These are phyloP conservation scores for Oscheius onirici DNA, from an alignment of 2,888 invertebrate genomes.

Conservation along the genomic window DNA sequence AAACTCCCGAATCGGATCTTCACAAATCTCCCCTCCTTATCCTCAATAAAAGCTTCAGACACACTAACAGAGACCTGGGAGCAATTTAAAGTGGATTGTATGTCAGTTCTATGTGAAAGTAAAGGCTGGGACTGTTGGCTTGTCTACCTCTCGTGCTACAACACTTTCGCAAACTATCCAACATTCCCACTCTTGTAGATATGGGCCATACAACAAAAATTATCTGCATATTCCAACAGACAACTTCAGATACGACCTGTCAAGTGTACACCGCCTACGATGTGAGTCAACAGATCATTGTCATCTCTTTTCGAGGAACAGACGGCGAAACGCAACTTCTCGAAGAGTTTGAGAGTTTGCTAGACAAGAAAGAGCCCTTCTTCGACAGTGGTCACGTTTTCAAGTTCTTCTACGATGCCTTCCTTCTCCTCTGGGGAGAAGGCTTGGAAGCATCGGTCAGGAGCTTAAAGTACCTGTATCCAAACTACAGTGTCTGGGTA, in stretches of 20 bases:
- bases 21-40: too few relatives aligned
- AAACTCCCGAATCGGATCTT: too few relatives aligned
- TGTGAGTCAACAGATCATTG: slow-evolving; percentile 32
- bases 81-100: too few relatives aligned
- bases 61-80: too few relatives aligned
- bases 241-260: slow-evolving; percentile 30
- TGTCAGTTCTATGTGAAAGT: too few relatives aligned
- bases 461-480: slow-evolving; percentile 38
- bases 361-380: slow-evolving; percentile 34
- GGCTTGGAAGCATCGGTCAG: slow-evolving; percentile 40
- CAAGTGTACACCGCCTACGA: slow-evolving; percentile 37
- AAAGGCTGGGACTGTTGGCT: too few relatives aligned
- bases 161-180: too few relatives aligned
- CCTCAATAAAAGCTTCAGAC: too few relatives aligned
- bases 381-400: slow-evolving; percentile 45
- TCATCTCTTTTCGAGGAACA: slow-evolving; percentile 42
- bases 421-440: slow-evolving; percentile 41
- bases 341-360: slow-evolving; percentile 31
- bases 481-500: slow-evolving; percentile 48
- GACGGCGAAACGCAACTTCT: slow-evolving; percentile 32
- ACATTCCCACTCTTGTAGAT: too few relatives aligned
- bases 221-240: neutral
- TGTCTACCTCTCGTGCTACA: too few relatives aligned
- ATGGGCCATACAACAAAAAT: neutral
- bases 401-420: slow-evolving; percentile 54